A percentile compares a stretch with the other conserved stretches of the same genome.
Conservation (phyloP, 2,113 vertebrate genomes). For the Camelus bactrianus region DNA sequence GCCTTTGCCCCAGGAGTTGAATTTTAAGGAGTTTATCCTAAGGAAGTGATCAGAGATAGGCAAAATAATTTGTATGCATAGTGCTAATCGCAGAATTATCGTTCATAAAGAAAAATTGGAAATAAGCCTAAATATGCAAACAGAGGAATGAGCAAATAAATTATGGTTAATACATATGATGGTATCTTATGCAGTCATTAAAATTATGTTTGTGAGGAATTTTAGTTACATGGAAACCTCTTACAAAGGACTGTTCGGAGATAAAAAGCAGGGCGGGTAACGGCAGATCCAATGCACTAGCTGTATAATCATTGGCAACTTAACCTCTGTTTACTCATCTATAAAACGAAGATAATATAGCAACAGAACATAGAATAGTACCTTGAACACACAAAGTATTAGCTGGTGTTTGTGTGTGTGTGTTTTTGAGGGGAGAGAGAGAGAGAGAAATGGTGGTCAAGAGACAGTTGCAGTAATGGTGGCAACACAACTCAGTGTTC, state of each 20-base stretch:
- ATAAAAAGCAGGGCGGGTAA: not conserved
- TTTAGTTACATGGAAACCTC: not conserved
- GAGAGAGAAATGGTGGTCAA: not conserved
- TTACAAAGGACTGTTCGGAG: constrained; percentile 38
- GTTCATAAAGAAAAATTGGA: constrained; percentile 10
- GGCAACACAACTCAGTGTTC: not conserved
- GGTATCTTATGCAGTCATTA: not conserved
- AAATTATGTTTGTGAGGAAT: constrained; percentile 34
- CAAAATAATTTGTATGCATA: not conserved
- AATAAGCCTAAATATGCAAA: constrained; percentile 46
- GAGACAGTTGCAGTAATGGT: not conserved
- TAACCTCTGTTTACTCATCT: not conserved
- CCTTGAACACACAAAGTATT: not conserved
- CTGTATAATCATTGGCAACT: not conserved
- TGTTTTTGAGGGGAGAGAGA: not conserved
- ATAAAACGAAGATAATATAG: not conserved
- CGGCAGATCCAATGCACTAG: not conserved
- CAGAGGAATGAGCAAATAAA: not conserved
- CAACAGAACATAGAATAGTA: not conserved
- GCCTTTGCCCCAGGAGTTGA: constrained; percentile 24
- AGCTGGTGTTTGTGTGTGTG: not conserved
- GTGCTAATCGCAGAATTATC: not conserved
- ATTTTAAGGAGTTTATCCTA: constrained; percentile 33
- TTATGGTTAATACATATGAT: not conserved
- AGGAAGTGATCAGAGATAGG: constrained; percentile 1